phyloP scores from a whole-genome alignment of 2,113 vertebrate genomes.

The Anthoscopus minutus region DNA sequence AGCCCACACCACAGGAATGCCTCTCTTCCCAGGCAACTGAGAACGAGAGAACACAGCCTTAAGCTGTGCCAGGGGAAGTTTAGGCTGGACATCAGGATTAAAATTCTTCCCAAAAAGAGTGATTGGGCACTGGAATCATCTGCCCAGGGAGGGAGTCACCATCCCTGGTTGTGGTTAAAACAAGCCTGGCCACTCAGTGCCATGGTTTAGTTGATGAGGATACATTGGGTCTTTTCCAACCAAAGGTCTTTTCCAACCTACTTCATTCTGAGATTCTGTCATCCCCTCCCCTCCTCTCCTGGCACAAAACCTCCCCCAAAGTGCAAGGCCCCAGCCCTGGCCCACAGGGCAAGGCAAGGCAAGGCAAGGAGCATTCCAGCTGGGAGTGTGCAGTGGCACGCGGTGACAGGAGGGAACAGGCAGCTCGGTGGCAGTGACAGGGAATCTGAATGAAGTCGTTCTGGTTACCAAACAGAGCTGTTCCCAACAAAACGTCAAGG shows the following conservation, averaged over 20 bases:
- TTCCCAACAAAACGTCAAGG: neutral
- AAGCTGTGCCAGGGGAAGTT: neutral
- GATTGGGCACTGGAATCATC: neutral
- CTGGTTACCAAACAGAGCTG: slow-evolving; percentile 20
- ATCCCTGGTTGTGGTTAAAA: neutral
- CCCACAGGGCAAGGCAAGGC: neutral
- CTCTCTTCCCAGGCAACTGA: neutral
- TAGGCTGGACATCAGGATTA: neutral
- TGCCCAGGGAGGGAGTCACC: neutral
- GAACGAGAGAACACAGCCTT: neutral
- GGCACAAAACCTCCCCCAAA: neutral
- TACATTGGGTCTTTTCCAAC: neutral
- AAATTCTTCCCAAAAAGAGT: neutral
- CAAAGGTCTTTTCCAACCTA: neutral
- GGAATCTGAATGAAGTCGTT: neutral
- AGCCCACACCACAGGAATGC: neutral
- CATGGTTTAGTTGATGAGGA: neutral
- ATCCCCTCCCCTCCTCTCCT: neutral
- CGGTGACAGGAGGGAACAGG: neutral
- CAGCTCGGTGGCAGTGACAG: neutral
- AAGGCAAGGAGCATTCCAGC: neutral
- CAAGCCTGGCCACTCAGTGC: neutral
- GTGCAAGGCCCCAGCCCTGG: neutral
- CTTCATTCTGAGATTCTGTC: neutral
- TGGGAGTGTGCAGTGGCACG: fast-evolving